Evolutionary conservation across 2,888 invertebrate species (phyloP).

Genomic region (Chaetoderma sp.): DNA sequence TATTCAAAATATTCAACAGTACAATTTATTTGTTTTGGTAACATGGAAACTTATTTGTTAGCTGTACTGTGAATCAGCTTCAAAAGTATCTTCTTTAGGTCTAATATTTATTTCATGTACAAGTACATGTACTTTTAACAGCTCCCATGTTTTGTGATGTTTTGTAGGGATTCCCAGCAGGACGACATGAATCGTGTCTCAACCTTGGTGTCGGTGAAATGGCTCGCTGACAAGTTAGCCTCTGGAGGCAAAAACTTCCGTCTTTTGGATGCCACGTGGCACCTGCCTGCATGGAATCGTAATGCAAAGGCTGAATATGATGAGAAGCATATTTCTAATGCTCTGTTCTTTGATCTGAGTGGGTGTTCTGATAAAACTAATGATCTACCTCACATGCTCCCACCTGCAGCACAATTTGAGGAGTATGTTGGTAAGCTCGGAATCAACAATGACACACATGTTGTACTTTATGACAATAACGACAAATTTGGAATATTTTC

Average conservation of each 20-base stretch:
- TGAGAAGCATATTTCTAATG: constrained; percentile 59
- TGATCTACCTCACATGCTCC: constrained; percentile 56
- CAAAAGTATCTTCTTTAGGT: too few relatives aligned
- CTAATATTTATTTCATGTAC: too few relatives aligned
- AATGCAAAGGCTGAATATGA: constrained; percentile 50
- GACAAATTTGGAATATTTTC: constrained; percentile 52
- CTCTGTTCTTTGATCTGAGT: constrained; percentile 63
- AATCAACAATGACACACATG: constrained; percentile 55
- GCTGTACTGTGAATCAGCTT: too few relatives aligned
- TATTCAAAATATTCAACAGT: too few relatives aligned
- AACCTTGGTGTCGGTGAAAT: constrained; percentile 37
- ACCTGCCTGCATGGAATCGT: constrained; percentile 51
- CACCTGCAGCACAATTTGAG: constrained; percentile 49
- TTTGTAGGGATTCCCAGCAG: too few relatives aligned
- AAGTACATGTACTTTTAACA: too few relatives aligned
- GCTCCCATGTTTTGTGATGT: too few relatives aligned
- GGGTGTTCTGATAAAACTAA: constrained; percentile 53
- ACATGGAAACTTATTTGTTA: too few relatives aligned
- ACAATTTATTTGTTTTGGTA: too few relatives aligned
- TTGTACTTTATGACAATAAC: constrained; percentile 62
- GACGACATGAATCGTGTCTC: background rate
- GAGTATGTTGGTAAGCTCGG: constrained; percentile 60
- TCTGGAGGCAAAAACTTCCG: constrained; percentile 40
- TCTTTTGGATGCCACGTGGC: constrained; percentile 61
- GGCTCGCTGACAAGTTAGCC: constrained; percentile 33